phyloP scores from a whole-genome alignment of 2,113 vertebrate species.

The Dromas ardeola region DNA sequence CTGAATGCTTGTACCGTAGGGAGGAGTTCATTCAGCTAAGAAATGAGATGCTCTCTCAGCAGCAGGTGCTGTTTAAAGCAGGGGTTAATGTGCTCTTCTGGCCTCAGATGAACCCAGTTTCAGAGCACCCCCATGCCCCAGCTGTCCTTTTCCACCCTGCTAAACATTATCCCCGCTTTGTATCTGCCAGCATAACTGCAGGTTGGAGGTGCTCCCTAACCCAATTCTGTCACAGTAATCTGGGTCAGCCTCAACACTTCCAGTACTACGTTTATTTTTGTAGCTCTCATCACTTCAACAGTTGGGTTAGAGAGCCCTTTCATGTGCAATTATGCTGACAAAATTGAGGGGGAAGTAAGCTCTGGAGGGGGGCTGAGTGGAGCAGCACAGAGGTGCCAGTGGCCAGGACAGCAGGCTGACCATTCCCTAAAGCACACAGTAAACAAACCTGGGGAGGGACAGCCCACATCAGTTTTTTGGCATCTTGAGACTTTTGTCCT shows the following conservation, averaged over 20 bases:
- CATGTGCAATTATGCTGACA: constrained; percentile 46
- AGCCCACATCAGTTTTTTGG: neutral
- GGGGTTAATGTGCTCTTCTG: constrained; percentile 6
- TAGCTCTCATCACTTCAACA: constrained; percentile 46
- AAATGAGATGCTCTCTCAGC: neutral
- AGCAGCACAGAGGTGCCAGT: neutral
- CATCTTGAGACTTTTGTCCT: neutral
- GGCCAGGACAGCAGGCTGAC: neutral
- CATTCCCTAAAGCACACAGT: neutral
- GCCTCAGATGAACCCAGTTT: neutral
- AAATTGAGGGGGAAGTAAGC: constrained; percentile 11
- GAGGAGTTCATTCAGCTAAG: neutral
- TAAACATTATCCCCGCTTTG: neutral
- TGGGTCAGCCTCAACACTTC: constrained; percentile 57
- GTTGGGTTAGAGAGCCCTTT: constrained; percentile 37
- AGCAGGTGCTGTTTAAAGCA: constrained; percentile 7
- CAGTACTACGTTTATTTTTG: constrained; percentile 47
- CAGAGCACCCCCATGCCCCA: neutral
- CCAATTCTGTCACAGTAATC: constrained; percentile 64
- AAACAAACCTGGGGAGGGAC: neutral
- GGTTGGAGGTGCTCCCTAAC: constrained; percentile 65
- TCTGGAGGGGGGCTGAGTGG: fast-evolving
- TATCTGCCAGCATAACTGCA: constrained; percentile 8
- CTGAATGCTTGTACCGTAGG: neutral
- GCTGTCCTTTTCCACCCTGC: constrained; percentile 13